A percentile compares a stretch with the other conserved stretches of the same genome.
Conservation (phyloP, 1,140 invertebrate genomes). For the Eriocheir sinensis region DNA sequence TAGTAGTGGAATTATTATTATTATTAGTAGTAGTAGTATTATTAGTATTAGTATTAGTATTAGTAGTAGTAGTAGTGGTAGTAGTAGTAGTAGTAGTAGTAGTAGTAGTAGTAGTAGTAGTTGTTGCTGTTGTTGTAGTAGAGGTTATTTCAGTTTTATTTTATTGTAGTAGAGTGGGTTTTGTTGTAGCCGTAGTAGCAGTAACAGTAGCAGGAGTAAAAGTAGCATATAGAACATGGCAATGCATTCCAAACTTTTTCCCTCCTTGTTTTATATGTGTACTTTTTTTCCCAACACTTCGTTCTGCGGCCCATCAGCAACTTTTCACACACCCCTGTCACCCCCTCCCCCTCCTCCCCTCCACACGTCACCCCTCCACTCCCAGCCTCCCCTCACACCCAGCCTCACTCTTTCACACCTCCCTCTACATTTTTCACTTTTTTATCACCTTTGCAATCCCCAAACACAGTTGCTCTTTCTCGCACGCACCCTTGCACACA, state of each 20-base stretch:
- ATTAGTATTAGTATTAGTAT: no score
- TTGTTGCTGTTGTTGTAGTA: neutral
- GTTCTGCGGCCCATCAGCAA: neutral
- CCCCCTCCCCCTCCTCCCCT: neutral
- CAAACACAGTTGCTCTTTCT: no score
- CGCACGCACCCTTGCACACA: no score
- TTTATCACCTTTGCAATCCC: no score
- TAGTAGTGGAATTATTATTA: no score
- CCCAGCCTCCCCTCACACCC: neutral
- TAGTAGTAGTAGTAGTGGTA: no score
- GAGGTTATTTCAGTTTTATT: no score
- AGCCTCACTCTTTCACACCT: neutral
- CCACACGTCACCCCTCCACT: neutral
- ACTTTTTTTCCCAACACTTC: neutral
- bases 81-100: no score
- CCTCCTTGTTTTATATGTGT: constrained; percentile 36
- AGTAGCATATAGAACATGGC: neutral
- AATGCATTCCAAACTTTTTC: neutral
- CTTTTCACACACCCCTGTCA: constrained; percentile 6
- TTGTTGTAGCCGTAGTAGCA: neutral
- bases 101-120: no score
- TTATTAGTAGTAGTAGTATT: no score
- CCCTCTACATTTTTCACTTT: neutral
- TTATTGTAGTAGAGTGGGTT: neutral
- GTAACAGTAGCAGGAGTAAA: neutral